Base-by-base conservation (phyloP, 1,140 invertebrate genomes). In the Scaptomyza montana region DNA sequence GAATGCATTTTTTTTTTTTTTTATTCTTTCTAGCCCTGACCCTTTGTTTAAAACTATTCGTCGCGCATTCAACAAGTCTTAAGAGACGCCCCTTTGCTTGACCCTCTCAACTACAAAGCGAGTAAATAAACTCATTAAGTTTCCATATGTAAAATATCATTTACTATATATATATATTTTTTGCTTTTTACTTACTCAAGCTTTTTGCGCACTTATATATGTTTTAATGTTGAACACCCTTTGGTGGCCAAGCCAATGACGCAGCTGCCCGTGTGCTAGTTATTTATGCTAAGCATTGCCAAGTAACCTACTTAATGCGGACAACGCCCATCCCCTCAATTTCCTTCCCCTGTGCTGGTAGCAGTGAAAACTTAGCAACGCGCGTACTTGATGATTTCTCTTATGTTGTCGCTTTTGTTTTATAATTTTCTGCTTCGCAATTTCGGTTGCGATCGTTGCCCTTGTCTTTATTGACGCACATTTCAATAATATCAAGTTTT, bases 271-370 rank as follows among this genome's bases (percentile, higher is more conserved):
- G 39, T 85, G 81, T 85, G 67, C 81, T 78, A 72, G 82, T 80
- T 85, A 85, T 85, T 36, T 85, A 67, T 81, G 81, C 82, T 87
- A 87, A 85, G 69, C 81, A 75, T 74, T 85, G 82, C 82, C 81
- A 85, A 85, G 78, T 85, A 85, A 85, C 81, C 81, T 81, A 85
- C 78, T 85, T 85, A 78, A 59, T 71, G 65, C 61, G 39, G 57
- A 47, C 45, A 33, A 39, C 50, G 50, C 16, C 46, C 74, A 13
- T 12, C 1, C 21, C 21, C 21, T 16, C 21, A 25, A 25, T 25
- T 25, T 25, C 64, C 46, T 30, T 41, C 10, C 36, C 33, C 8
- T 9, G 8, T 30, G 36, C 61, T 45, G 54, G 19, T 43, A 43
- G n/a, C 39, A 59, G 64, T 60, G 80, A 86, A 86, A 74, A 86